phyloP scores from a whole-genome alignment of 2,113 vertebrate species.

The Alligator mississippiensis region DNA sequence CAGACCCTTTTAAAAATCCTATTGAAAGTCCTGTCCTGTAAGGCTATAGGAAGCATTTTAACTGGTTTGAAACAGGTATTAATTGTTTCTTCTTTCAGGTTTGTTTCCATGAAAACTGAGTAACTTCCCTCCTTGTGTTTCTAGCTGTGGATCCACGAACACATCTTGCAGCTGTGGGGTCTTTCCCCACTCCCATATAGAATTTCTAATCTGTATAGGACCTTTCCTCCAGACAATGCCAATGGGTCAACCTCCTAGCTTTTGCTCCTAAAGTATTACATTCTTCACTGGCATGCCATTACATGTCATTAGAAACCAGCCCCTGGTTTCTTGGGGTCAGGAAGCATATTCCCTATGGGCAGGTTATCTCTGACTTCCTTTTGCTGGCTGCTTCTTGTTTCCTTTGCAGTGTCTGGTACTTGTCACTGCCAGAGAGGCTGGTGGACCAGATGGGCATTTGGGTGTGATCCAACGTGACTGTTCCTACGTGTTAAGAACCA shows the following conservation, averaged over 20 bases:
- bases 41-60: background rate
- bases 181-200: background rate
- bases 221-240: background rate
- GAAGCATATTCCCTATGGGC: background rate
- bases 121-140: background rate
- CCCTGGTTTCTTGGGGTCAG: background rate
- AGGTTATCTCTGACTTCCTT: background rate
- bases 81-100: background rate
- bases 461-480: background rate
- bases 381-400: background rate
- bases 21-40: background rate
- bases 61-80: background rate
- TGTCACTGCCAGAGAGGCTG: background rate
- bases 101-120: slow-evolving; percentile 31
- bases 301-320: background rate
- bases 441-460: background rate
- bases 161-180: rapidly evolving
- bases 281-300: background rate
- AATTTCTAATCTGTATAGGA: background rate
- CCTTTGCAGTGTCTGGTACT: background rate
- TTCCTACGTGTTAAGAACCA: background rate
- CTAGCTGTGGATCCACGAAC: slow-evolving; percentile 31
- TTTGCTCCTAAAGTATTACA: rapidly evolving
- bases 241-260: rapidly evolving
- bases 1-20: background rate